Evolutionary conservation across 2,113 vertebrate species (phyloP).

Genomic region (Eublepharis macularius): DNA sequence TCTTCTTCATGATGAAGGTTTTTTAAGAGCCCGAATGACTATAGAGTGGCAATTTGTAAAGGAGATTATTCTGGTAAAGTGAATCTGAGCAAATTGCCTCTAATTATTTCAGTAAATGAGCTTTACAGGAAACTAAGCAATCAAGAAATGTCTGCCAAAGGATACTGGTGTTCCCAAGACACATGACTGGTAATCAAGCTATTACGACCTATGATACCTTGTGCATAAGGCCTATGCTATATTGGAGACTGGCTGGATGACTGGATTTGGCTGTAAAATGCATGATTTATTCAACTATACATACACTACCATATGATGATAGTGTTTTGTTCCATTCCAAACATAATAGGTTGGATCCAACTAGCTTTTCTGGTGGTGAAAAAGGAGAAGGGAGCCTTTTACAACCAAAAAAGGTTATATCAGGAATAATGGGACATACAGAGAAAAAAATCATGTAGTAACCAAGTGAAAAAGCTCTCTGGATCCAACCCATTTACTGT

Average conservation of each 20-base stretch:
- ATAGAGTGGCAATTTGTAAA: slow-evolving; percentile 73
- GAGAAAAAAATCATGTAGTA: no score
- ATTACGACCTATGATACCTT: slow-evolving; percentile 46
- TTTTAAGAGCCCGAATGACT: slow-evolving; percentile 64
- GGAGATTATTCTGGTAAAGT: slow-evolving; percentile 71
- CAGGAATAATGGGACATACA: no score
- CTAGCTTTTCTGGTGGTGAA: no score
- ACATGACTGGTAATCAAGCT: slow-evolving; percentile 46
- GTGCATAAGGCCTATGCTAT: slow-evolving; percentile 31
- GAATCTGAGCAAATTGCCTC: slow-evolving; percentile 73
- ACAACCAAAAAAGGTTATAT: no score
- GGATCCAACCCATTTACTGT: slow-evolving; percentile 17
- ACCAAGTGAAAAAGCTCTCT: no score
- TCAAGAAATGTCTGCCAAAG: slow-evolving; percentile 61
- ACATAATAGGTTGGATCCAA: neutral
- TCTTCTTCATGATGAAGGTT: slow-evolving; percentile 67
- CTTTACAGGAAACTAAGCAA: slow-evolving; percentile 69
- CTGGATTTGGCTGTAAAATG: slow-evolving; percentile 45
- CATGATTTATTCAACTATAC: neutral
- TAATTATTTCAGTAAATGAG: slow-evolving; percentile 76
- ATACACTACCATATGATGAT: neutral
- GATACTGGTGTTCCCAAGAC: slow-evolving; percentile 47
- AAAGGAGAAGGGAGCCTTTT: no score
- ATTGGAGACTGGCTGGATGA: slow-evolving; percentile 36
- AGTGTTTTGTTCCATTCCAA: slow-evolving; percentile 31